Evolutionary conservation across 2,113 vertebrate genomes (phyloP), one percentile per base, ranked within the genome.

Genomic region (Pelecanoides urinatrix): DNA sequence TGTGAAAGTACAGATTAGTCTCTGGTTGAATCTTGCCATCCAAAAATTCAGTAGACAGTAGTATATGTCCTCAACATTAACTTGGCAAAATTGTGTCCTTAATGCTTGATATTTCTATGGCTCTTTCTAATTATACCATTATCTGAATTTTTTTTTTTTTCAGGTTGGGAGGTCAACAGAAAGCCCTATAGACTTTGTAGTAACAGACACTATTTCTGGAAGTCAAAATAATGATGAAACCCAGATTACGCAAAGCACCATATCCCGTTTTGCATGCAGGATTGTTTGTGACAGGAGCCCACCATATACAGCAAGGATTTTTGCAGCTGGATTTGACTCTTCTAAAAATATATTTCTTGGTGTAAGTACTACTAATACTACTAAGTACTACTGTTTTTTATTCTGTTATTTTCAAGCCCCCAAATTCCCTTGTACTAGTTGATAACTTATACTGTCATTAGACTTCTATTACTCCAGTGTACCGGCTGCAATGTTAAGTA

Each of bases 261-360:
- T 99, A 90, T 99, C 99, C 70, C 98, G 99, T 55, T 99, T 99
- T 49, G 99, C 99, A 9, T 99, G 99, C 97, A 98, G 99, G 70
- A 99, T 99, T 21, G 99, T 99, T 92, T 99, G 99, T 29, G 99
- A 99, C 94, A 98, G 99, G 26, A 98, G 85, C 55, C 98, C 98
- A 1, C 99, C 99, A 0, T 99, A 98, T 93, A 99, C 99, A 0
- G 99, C 99, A 34, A 98, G 99, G 90, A 99, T 99, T 97, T 99
- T 99, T 25, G 99, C 99, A 59, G 99, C 99, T 20, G 99, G 99
- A 42, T 99, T 99, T 26, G 99, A 99, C 97, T 99, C 99, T 0
- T 99, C 99, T 83, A 99, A 99, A 98, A 99, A 99, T 96, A 99
- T 99, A 97, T 99, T 99, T 97, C 99, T 99, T 36, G 99, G 99